Conservation (phyloP, 2,113 vertebrate species). For the Oreochromis niloticus region DNA sequence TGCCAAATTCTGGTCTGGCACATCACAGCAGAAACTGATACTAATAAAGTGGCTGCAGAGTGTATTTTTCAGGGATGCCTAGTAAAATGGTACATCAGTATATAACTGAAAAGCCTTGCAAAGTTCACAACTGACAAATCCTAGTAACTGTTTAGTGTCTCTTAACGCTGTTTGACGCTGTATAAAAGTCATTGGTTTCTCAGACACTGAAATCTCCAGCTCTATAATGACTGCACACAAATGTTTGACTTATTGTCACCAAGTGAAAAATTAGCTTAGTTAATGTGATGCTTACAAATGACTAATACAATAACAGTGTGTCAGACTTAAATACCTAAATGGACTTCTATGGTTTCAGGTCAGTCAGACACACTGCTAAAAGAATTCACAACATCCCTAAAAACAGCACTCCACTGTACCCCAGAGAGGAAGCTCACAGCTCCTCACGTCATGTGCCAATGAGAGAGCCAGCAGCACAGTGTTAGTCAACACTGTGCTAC, state of each 20-base stretch:
- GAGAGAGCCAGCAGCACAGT: not conserved
- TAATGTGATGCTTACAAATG: not conserved
- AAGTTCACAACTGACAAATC: not conserved
- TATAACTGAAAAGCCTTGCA: not conserved
- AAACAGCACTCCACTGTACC: not conserved
- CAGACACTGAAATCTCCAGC: not conserved
- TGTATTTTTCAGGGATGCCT: not conserved
- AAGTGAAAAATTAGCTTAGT: not conserved
- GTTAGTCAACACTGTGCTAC: not conserved
- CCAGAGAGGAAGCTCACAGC: not conserved
- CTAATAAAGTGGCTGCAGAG: not conserved
- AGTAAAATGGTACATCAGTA: not conserved
- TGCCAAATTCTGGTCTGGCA: not conserved
- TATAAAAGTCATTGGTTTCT: not conserved
- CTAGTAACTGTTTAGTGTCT: not conserved
- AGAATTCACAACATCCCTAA: not conserved
- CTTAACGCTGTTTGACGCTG: accelerated
- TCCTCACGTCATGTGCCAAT: slow-evolving; percentile 16
- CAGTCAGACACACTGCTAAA: not conserved
- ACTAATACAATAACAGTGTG: not conserved
- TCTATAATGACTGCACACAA: not conserved
- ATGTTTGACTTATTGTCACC: not conserved
- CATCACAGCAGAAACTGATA: not conserved
- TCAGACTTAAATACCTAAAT: not conserved
- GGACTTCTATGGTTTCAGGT: not conserved